Conservation (phyloP, 2,888 invertebrate species). For the Zele albiditarsus region DNA sequence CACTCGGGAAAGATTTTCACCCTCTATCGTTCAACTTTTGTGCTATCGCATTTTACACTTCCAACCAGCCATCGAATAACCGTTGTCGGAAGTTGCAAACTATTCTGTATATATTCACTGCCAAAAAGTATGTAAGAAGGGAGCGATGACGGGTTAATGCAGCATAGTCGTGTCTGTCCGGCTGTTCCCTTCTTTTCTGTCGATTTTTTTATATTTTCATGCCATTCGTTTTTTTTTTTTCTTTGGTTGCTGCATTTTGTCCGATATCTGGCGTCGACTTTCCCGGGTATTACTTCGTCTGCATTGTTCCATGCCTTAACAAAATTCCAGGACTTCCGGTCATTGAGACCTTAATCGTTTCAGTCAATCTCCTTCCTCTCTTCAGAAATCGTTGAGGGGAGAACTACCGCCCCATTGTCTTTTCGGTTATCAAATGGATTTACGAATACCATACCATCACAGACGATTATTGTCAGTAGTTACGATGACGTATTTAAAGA, state of each 20-base stretch:
- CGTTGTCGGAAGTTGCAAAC: constrained; percentile 32
- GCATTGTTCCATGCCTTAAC: constrained; percentile 16
- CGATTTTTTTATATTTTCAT: constrained; percentile 11
- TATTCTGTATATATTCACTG: constrained; percentile 7
- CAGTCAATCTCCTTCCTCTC: constrained; percentile 22
- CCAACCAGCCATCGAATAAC: constrained; percentile 29
- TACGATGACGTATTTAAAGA: neutral
- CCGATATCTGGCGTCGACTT: neutral
- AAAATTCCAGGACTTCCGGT: constrained; percentile 39
- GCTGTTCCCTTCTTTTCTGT: neutral
- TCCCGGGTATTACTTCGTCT: constrained; percentile 17
- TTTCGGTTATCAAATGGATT: constrained; percentile 13
- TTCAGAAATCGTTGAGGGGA: constrained; percentile 11
- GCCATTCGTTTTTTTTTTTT: neutral
- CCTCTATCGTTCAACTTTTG: constrained; percentile 33
- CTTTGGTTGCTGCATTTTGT: constrained; percentile 14
- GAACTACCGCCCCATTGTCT: constrained; percentile 21
- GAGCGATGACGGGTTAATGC: neutral
- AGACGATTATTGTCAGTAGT: constrained; percentile 13
- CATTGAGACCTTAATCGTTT: constrained; percentile 38
- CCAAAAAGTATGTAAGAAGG: neutral
- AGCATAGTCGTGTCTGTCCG: neutral
- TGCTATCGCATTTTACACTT: constrained; percentile 25
- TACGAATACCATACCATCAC: neutral
- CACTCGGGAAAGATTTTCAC: constrained; percentile 33